phyloP scores from a whole-genome alignment of 2,113 vertebrate species.

The Arothron firmamentum region DNA sequence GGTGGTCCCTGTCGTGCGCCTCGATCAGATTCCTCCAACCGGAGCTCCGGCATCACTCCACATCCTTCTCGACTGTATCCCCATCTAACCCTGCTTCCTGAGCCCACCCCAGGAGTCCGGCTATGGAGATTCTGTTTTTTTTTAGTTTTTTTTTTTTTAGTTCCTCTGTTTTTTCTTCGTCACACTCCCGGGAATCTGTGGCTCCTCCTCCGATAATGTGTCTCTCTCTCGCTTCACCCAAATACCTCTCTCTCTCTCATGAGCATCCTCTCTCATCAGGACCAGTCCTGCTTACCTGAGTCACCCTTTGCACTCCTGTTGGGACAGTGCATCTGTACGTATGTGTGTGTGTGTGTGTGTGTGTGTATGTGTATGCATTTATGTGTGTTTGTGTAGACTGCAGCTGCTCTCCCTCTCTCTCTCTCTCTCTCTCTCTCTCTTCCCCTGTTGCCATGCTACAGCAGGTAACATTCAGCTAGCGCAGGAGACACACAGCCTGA shows the following conservation, averaged over 20 bases:
- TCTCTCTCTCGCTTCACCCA: constrained; percentile 30
- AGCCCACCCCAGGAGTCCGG: constrained; percentile 46
- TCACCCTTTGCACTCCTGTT: constrained; percentile 52
- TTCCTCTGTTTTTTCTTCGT: not conserved
- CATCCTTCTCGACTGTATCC: constrained; percentile 42
- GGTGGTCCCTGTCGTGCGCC: constrained; percentile 50
- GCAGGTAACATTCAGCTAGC: constrained; percentile 68
- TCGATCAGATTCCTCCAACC: constrained; percentile 42
- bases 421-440: constrained; percentile 26
- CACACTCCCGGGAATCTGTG: constrained; percentile 23
- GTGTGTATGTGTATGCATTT: constrained; percentile 26
- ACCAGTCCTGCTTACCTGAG: constrained; percentile 56
- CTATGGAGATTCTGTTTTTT: constrained; percentile 34
- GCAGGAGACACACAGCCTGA: constrained; percentile 72
- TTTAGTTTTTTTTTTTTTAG: constrained; percentile 10
- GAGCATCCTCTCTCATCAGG: constrained; percentile 40
- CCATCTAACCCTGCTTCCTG: constrained; percentile 19
- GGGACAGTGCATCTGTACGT: constrained; percentile 11
- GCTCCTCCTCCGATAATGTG: constrained; percentile 47
- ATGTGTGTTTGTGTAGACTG: constrained; percentile 9
- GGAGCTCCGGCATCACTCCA: constrained; percentile 37
- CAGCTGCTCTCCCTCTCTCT: constrained; percentile 43
- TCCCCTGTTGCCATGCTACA: constrained; percentile 69
- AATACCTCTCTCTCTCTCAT: constrained; percentile 33
- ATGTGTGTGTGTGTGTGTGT: constrained; percentile 21